phyloP scores from a whole-genome alignment of 2,113 vertebrate species.

The Gopherus flavomarginatus region DNA sequence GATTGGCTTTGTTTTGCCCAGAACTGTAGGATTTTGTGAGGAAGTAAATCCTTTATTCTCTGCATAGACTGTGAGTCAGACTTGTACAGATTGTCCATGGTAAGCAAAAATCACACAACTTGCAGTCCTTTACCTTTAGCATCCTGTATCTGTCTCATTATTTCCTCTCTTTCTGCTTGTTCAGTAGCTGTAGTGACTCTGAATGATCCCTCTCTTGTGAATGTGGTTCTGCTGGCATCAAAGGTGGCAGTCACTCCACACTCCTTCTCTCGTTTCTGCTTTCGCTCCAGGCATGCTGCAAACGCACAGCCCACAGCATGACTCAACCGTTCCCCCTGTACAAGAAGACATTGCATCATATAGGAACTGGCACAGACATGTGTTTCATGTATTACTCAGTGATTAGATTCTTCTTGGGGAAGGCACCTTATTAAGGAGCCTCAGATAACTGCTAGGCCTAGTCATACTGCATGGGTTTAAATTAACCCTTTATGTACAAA shows the following conservation, averaged over 20 bases:
- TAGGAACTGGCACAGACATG: conserved; percentile 3
- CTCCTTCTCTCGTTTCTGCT: conserved; percentile 99
- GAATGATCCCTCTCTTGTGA: conserved; percentile 98
- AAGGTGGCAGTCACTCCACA: conserved; percentile 98
- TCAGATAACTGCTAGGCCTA: neutral
- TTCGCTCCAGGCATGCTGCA: conserved; percentile 96
- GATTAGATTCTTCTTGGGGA: neutral
- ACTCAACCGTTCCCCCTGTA: conserved; percentile 95
- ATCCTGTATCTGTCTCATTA: conserved; percentile 96
- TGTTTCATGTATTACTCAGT: neutral
- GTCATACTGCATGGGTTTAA: neutral
- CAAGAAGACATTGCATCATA: conserved; percentile 49
- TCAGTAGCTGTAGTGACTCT: conserved; percentile 97
- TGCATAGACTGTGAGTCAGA: neutral
- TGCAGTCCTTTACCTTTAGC: conserved; percentile 84
- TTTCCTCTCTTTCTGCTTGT: conserved; percentile 95
- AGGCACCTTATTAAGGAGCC: neutral
- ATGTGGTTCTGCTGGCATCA: conserved; percentile 97
- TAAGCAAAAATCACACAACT: neutral
- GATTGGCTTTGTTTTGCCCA: neutral
- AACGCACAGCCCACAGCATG: conserved; percentile 98
- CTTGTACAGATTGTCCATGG: neutral
- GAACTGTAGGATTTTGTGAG: neutral
- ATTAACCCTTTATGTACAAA: neutral
- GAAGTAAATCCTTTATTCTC: neutral